Conservation (phyloP, 2,113 vertebrate species). For the Dasypus novemcinctus region DNA sequence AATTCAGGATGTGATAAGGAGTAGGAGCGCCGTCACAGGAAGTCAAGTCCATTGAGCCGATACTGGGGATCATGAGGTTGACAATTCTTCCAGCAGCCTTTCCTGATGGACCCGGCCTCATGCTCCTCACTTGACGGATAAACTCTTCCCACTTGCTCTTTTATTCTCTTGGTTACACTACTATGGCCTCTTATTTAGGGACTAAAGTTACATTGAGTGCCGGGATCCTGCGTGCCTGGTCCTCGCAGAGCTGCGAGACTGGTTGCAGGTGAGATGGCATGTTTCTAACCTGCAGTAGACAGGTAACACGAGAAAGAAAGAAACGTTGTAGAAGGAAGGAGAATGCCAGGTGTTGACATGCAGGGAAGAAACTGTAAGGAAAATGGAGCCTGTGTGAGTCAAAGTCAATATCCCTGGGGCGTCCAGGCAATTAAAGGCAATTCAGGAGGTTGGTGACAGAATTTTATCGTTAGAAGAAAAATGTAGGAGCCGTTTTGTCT, state of each 20-base stretch:
- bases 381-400: not conserved
- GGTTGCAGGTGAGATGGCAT: not conserved
- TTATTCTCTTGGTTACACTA: not conserved
- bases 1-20: not conserved
- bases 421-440: not conserved
- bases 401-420: not conserved
- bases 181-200: not conserved
- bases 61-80: not conserved
- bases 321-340: not conserved
- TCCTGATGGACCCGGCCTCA: not conserved
- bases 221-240: not conserved
- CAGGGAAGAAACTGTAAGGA: not conserved
- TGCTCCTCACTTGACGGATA: not conserved
- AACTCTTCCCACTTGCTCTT: not conserved
- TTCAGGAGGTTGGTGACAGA: not conserved
- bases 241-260: not conserved
- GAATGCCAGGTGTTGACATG: not conserved
- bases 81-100: not conserved
- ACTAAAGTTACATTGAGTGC: not conserved
- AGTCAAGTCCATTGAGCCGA: not conserved
- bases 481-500: not conserved
- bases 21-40: not conserved
- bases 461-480: not conserved
- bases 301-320: too few species aligned
- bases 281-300: not conserved